These are phyloP conservation scores for Pocillopora verrucosa DNA, from an alignment of 64 coral and sea anemone genomes.

Conservation along the genomic window DNA sequence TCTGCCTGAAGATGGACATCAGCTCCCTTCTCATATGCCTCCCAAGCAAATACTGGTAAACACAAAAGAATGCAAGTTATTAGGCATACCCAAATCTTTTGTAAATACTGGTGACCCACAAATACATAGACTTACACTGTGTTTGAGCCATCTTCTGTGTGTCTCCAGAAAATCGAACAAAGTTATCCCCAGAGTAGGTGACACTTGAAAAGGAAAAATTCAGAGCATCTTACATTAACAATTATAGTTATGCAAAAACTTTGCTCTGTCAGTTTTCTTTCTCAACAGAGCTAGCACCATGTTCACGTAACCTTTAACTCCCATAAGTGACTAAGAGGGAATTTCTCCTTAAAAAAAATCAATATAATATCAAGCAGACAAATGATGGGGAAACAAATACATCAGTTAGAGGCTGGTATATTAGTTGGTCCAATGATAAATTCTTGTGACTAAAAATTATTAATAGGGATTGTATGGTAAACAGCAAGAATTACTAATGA, in stretches of 20 bases:
- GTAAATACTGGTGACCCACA: neutral
- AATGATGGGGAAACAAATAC: too few relatives aligned
- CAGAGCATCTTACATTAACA: too few relatives aligned
- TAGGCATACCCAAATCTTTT: neutral
- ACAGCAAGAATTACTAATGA: too few relatives aligned
- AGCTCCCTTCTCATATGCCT: constrained; percentile 97
- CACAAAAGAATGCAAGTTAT: neutral
- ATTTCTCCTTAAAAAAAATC: neutral
- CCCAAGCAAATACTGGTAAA: constrained; percentile 95
- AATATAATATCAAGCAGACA: neutral
- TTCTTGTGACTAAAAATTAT: too few relatives aligned
- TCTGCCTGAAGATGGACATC: constrained; percentile 96
- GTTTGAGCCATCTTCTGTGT: constrained; percentile 94
- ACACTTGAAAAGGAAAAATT: constrained; percentile 41
- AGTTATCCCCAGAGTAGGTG: constrained; percentile 94
- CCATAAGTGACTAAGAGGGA: too few relatives aligned
- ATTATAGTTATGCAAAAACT: too few relatives aligned
- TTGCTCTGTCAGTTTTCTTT: too few relatives aligned
- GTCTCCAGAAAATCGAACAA: constrained; percentile 98
- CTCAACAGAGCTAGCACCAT: too few relatives aligned
- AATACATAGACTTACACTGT: constrained; percentile 71
- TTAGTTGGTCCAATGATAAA: too few relatives aligned
- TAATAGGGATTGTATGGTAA: too few relatives aligned
- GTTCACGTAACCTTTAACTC: too few relatives aligned
- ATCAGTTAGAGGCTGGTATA: too few relatives aligned